phyloP scores from a whole-genome alignment of 2,113 vertebrate genomes.

The Bungarus multicinctus region DNA sequence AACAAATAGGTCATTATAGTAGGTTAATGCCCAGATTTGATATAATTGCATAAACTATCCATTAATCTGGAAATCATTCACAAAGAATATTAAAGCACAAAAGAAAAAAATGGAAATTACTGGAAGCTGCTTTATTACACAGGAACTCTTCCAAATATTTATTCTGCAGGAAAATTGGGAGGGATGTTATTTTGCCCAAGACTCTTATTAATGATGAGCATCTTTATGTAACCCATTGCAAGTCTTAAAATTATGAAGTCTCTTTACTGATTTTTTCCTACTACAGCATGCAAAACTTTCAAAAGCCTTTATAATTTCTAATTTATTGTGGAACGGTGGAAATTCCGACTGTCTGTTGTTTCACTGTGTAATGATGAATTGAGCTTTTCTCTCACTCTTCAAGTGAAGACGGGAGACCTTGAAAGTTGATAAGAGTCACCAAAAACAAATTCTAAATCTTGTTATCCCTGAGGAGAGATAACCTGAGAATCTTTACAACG shows the following conservation, averaged over 20 bases:
- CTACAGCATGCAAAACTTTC: neutral
- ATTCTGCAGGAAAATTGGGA: neutral
- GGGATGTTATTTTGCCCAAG: neutral
- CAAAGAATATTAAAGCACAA: neutral
- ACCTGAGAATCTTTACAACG: neutral
- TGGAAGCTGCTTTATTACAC: neutral
- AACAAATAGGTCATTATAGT: neutral
- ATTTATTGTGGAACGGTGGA: neutral
- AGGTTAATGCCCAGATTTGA: neutral
- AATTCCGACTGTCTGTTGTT: neutral
- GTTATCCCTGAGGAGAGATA: neutral
- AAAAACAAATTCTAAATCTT: neutral
- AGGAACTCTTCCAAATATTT: neutral
- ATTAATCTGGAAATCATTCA: neutral
- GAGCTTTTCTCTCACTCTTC: neutral
- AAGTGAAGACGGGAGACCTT: neutral
- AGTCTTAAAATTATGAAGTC: neutral
- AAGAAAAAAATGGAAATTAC: neutral
- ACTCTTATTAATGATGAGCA: neutral
- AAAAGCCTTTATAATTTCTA: neutral
- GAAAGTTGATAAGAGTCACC: neutral
- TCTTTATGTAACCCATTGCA: neutral
- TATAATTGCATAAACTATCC: neutral
- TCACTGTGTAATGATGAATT: neutral
- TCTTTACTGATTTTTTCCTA: neutral